Evolutionary conservation across 2,113 vertebrate genomes (phyloP), one percentile per base, ranked within the genome.

Genomic region (Xenopus laevis): DNA sequence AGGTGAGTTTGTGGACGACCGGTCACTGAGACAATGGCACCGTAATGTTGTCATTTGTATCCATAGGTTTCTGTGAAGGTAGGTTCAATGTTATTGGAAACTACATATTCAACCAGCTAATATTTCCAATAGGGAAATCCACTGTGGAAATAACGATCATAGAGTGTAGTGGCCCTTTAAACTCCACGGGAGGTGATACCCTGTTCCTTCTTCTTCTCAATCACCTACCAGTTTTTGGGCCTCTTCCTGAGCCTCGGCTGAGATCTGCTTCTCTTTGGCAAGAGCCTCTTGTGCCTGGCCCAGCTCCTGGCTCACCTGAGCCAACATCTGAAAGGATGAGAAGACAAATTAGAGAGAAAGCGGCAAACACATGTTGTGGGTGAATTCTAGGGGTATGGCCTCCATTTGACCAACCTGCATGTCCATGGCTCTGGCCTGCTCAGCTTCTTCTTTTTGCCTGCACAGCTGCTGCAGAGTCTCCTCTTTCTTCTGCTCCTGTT

Each of bases 401-500:
- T 30, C 10, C 18, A 11, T 5, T 15, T 2, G 13, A 1, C 80
- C 18, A 27, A 90, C 91, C 87, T 92, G 85, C 40, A 83, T 84
- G 69, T 89, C 89, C 76, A 81, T 86, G 72, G 78, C 79, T 68
- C 81, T 78, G 20, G 75, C 75, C 18, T 79, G 78, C 50, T 89
- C 85, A 0, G 79, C 83, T 0, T 65, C 81, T 74, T 90, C 86
- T 52, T 84, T 88, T 68, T 91, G 86, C 58, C 86, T 81, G 52
- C 86, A 86, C 60, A 92, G 84, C 7, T 80, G 80, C 10, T 76
- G 81, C 18, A 90, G 65, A 4, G 81, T 77, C 30, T 86, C 85
- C 10, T 79, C 86, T 59, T 84, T 80, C 74, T 91, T 88, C 4
- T 82, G 80, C 70, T 92, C 91, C 9, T 92, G 90, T 20, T 79